Percentiles rank a stretch among this genome's conserved stretches.
Evolutionary conservation across 2,113 vertebrate genomes (phyloP).

Genomic region (Scopus umbretta): DNA sequence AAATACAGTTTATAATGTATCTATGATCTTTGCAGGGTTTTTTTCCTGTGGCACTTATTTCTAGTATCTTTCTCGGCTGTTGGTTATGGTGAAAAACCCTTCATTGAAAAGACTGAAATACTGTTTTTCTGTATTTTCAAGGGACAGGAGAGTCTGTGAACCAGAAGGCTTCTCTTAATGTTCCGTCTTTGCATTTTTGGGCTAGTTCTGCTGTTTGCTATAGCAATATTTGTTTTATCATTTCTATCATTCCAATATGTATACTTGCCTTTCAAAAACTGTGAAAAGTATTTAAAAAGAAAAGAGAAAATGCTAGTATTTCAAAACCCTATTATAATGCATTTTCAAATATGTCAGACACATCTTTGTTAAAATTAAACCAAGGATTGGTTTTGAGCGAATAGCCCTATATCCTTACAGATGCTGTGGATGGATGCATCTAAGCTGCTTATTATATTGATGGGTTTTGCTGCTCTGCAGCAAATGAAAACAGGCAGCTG

Average conservation of each 20-base stretch:
- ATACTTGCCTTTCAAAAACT: slow-evolving; percentile 68
- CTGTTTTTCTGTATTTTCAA: slow-evolving; percentile 32
- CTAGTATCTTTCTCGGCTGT: neutral
- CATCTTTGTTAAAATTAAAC: slow-evolving; percentile 89
- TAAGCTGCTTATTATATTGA: slow-evolving; percentile 99
- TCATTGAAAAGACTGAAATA: slow-evolving; percentile 9
- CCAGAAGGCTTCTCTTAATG: slow-evolving; percentile 14
- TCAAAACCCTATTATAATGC: slow-evolving; percentile 76
- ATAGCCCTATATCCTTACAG: slow-evolving; percentile 85
- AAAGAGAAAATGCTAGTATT: slow-evolving; percentile 74
- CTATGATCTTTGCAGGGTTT: neutral
- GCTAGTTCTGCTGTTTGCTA: slow-evolving; percentile 39
- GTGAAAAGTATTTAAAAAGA: slow-evolving; percentile 73
- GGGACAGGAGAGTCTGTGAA: slow-evolving; percentile 22
- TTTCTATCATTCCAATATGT: slow-evolving; percentile 55
- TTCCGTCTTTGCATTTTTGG: slow-evolving; percentile 48
- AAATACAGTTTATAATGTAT: slow-evolving; percentile 50
- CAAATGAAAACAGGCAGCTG: slow-evolving; percentile 87
- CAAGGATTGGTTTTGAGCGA: slow-evolving; percentile 86
- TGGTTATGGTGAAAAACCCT: neutral
- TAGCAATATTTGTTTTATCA: slow-evolving; percentile 60
- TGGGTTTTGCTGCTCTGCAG: slow-evolving; percentile 86
- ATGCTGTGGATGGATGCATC: slow-evolving; percentile 92
- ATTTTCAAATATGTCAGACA: slow-evolving; percentile 84
- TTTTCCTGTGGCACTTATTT: slow-evolving; percentile 35